Base-by-base conservation (phyloP, 1,140 invertebrate species). In the Drosophila quadrilineata region DNA sequence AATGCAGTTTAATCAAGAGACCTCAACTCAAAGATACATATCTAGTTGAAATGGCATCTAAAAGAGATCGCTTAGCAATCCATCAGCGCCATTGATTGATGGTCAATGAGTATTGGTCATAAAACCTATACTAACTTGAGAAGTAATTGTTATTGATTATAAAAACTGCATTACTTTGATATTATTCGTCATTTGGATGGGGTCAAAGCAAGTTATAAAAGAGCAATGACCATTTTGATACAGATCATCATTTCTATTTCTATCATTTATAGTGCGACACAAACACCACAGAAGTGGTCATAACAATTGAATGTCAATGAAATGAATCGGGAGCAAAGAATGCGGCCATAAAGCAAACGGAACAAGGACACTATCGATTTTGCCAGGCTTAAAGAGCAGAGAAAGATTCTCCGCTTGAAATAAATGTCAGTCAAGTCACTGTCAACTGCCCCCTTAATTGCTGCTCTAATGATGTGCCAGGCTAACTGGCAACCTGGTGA, bases 381-480 rank as follows among this genome's bases (percentile, higher is more conserved):
- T 40, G n/a, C n/a, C 14, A 3, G 19, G 12, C 56, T 76, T 76
- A 71, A 75, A 66, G 41, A 22, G 53, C n/a, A n/a, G n/a, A n/a
- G 12, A 21, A 17, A 24, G 28, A 43, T 53, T 31, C 49, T 16
- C 4, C 16, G 46, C 40, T 50, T 53, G 35, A 71, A 58, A 28
- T 19, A 19, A 69, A 35, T 40, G 33, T 60, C 65, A 66, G 50
- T 63, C 64, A 43, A 74, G 70, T 79, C 35, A 59, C 62, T 50
- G n/a, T n/a, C n/a, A 65, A 59, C 63, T 60, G 63, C 40, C 63
- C 67, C 49, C 75, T 63, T 79, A 79, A 79, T 79, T 79, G 75
- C 75, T 79, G 75, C 58, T 68, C 75, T 80, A 79, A 79, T 79
- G 75, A 79, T 79, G 71, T 66, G 72, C 59, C 45, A 17, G 58